Evolutionary conservation across 1,140 invertebrate species (phyloP).

Genomic region (Drosophila triauraria): DNA sequence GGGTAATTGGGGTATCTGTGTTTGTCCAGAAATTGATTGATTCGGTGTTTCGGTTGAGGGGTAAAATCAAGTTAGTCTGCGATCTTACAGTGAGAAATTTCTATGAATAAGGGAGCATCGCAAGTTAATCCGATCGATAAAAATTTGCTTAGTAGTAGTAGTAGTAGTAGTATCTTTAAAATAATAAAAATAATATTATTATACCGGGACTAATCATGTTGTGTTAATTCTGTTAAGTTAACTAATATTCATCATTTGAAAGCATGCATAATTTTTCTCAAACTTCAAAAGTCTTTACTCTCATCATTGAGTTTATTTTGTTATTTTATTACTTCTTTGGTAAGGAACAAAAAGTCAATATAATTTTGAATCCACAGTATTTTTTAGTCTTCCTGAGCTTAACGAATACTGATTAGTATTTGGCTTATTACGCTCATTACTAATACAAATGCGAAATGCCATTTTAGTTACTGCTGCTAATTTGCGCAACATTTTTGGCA

Average conservation of each 20-base stretch:
- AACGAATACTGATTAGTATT: constrained; percentile 35
- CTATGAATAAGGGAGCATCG: neutral
- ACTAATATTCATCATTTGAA: too few relatives aligned
- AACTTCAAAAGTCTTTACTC: too few relatives aligned
- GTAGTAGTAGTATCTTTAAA: too few relatives aligned
- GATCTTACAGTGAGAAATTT: neutral
- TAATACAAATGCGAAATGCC: constrained; percentile 52
- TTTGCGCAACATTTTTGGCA: constrained; percentile 62
- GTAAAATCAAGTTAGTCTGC: neutral
- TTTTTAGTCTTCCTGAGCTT: constrained; percentile 1
- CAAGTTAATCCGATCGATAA: neutral
- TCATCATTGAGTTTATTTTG: too few relatives aligned
- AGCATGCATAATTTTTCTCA: too few relatives aligned
- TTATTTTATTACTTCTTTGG: too few relatives aligned
- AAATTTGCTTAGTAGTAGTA: too few relatives aligned
- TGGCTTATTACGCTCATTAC: constrained; percentile 52
- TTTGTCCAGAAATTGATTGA: constrained; percentile 23
- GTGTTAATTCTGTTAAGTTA: too few relatives aligned
- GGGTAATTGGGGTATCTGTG: constrained; percentile 41
- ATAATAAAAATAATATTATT: too few relatives aligned
- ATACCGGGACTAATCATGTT: too few relatives aligned
- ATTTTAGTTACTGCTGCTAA: constrained; percentile 71
- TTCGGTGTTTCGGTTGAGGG: neutral
- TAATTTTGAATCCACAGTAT: constrained; percentile 5
- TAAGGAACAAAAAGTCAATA: too few relatives aligned